Evolutionary conservation across 2,888 invertebrate species (phyloP).

Genomic region (Euplexia lucipara): DNA sequence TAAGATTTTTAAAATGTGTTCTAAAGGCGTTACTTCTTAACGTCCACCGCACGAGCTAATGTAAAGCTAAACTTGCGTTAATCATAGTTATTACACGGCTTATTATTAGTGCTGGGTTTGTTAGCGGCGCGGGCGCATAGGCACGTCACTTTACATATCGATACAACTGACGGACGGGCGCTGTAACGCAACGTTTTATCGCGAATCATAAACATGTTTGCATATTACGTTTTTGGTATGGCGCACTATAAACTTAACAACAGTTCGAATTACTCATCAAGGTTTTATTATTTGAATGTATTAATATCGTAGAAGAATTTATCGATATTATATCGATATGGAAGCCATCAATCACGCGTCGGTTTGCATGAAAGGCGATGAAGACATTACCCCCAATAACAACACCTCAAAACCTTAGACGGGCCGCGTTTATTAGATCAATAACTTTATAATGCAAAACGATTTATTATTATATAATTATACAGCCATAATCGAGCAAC

Average conservation of each 20-base stretch:
- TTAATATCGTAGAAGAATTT: constrained; percentile 73
- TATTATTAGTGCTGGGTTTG: constrained; percentile 75
- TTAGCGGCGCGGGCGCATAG: constrained; percentile 67
- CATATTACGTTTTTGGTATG: constrained; percentile 58
- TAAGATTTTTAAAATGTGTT: constrained; percentile 68
- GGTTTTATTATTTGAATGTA: constrained; percentile 71
- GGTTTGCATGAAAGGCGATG: constrained; percentile 77
- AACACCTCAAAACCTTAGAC: constrained; percentile 76
- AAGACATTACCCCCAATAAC: constrained; percentile 84
- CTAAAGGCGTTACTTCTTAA: constrained; percentile 68
- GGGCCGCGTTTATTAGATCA: constrained; percentile 85
- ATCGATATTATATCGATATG: constrained; percentile 76
- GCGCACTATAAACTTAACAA: constrained; percentile 66
- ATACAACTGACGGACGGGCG: constrained; percentile 44
- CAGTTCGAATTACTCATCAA: constrained; percentile 63
- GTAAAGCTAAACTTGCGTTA: constrained; percentile 78
- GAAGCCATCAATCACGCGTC: constrained; percentile 75
- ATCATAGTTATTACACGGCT: constrained; percentile 81
- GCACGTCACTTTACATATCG: constrained; percentile 64
- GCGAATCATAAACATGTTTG: constrained; percentile 59
- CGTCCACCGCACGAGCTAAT: constrained; percentile 79
- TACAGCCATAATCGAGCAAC: constrained; percentile 76
- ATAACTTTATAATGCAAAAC: constrained; percentile 86
- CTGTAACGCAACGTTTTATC: constrained; percentile 50
- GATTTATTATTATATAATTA: constrained; percentile 85